Evolutionary conservation across 2,113 vertebrate genomes (phyloP).

Genomic region (Actenoides hombroni): DNA sequence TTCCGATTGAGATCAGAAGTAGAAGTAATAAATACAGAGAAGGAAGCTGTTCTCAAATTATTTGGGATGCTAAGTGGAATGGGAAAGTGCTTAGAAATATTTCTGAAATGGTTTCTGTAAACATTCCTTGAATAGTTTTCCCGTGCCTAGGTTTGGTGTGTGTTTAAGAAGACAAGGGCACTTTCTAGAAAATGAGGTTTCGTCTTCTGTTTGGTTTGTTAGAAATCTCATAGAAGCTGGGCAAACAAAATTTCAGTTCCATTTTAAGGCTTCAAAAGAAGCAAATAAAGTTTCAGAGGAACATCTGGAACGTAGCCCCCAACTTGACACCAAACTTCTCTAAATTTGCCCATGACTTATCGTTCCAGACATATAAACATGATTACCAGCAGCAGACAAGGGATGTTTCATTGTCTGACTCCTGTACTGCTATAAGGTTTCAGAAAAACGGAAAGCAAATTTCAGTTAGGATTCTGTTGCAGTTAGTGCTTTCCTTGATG

Average conservation of each 20-base stretch:
- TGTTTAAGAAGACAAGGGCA: background rate
- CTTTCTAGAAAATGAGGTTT: background rate
- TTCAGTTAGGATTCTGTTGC: background rate
- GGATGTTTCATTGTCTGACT: background rate
- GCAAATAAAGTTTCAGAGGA: background rate
- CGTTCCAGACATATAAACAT: background rate
- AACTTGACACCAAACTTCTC: background rate
- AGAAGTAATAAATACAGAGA: conserved; percentile 3
- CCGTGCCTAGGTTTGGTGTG: background rate
- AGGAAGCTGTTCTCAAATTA: background rate
- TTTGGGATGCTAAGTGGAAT: conserved; percentile 19
- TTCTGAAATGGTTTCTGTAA: conserved; percentile 15
- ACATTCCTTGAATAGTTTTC: conserved; percentile 18
- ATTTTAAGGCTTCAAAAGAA: background rate
- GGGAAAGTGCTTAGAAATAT: background rate
- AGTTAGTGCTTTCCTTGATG: background rate
- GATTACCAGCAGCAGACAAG: background rate
- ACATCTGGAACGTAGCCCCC: background rate
- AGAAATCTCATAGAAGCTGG: background rate
- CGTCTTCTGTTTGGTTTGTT: background rate
- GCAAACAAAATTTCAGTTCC: background rate
- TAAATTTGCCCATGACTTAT: background rate
- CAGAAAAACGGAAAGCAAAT: background rate
- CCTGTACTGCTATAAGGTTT: background rate
- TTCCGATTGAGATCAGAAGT: conserved; percentile 20